phyloP scores from a whole-genome alignment of 2,113 vertebrate genomes.

The Phalacrocorax pelagicus region DNA sequence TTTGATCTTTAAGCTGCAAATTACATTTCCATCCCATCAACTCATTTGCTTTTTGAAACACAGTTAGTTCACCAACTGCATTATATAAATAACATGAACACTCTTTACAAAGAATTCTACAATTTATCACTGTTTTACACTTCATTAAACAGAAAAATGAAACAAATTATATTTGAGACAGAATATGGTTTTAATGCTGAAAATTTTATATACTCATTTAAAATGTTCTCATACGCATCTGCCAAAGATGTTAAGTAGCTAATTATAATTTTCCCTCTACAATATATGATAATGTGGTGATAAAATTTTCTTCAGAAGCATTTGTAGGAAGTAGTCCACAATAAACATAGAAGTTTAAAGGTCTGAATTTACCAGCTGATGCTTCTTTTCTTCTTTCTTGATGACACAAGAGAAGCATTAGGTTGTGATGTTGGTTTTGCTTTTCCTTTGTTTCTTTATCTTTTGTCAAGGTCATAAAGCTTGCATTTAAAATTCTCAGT shows the following conservation, averaged over 20 bases:
- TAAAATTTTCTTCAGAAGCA: background rate
- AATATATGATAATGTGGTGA: background rate
- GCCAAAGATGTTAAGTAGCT: constrained; percentile 36
- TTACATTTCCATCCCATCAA: constrained; percentile 26
- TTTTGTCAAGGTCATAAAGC: background rate
- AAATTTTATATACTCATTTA: constrained; percentile 25
- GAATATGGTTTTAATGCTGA: constrained; percentile 33
- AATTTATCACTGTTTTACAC: constrained; percentile 50
- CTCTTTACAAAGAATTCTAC: constrained; percentile 41
- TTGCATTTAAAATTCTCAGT: background rate
- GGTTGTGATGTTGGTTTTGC: background rate
- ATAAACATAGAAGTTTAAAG: background rate
- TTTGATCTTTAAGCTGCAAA: constrained; percentile 51
- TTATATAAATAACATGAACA: constrained; percentile 36
- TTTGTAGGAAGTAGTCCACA: background rate
- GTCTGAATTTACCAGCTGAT: background rate
- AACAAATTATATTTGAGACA: constrained; percentile 50
- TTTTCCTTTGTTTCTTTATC: background rate
- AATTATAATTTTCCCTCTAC: constrained; percentile 3
- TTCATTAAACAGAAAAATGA: constrained; percentile 66
- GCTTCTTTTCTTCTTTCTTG: background rate
- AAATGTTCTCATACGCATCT: constrained; percentile 36
- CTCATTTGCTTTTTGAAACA: constrained; percentile 29
- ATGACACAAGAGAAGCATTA: background rate
- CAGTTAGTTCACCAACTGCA: background rate